Percentiles rank a stretch among this genome's conserved stretches.
phyloP scores from a whole-genome alignment of 2,797 vertebrate species.

The Rhinoraja longicauda region DNA sequence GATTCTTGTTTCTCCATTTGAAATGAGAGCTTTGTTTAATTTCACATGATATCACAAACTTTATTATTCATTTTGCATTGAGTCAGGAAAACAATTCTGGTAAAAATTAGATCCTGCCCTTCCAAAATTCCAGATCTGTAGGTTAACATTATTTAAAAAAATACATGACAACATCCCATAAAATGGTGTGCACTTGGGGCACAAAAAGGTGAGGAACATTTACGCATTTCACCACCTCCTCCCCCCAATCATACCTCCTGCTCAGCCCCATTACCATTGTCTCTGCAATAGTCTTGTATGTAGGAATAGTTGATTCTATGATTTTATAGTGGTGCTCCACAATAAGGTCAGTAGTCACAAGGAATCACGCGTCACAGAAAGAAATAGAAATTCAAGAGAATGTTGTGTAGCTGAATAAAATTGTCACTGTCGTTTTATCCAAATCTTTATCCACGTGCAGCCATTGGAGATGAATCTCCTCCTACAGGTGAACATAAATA shows the following conservation, averaged over 20 bases:
- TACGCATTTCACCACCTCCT: too few relatives aligned
- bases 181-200: not conserved
- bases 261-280: too few relatives aligned
- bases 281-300: not conserved
- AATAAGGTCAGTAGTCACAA: not conserved
- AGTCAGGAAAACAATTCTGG: not conserved
- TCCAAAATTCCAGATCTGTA: not conserved
- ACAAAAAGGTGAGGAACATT: not conserved
- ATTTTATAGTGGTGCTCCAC: not conserved
- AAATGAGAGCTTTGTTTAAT: not conserved
- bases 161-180: too few relatives aligned
- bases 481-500: slow-evolving; percentile 37
- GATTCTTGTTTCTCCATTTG: not conserved
- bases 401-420: not conserved
- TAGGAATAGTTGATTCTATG: not conserved
- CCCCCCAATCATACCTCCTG: too few relatives aligned
- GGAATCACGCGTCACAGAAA: not conserved
- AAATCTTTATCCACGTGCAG: slow-evolving; percentile 21
- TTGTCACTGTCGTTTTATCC: slow-evolving; percentile 34
- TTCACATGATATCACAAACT: not conserved
- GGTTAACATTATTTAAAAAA: not conserved
- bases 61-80: not conserved
- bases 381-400: not conserved
- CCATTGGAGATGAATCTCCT: slow-evolving; percentile 37
- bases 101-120: not conserved